These are phyloP conservation scores for Mirounga angustirostris DNA, from an alignment of 2,113 vertebrate genomes.

Conservation along the genomic window DNA sequence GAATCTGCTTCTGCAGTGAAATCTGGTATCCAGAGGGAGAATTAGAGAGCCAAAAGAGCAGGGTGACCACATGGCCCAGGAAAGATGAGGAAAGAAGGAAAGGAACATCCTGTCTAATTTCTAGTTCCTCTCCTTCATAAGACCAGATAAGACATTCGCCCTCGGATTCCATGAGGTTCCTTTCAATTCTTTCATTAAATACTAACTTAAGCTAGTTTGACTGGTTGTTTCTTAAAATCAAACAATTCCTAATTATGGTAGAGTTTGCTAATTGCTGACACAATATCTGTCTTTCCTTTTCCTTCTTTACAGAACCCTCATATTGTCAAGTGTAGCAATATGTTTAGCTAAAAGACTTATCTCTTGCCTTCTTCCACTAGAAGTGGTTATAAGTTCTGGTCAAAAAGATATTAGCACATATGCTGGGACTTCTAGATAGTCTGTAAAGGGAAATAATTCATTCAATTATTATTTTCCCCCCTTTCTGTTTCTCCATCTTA, in stretches of 20 bases:
- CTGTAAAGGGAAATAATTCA: background rate
- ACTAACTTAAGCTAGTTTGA: background rate
- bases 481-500: background rate
- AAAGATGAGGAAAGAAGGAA: background rate
- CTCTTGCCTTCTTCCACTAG: background rate
- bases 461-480: background rate
- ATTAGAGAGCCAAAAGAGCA: background rate
- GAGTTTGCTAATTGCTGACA: background rate
- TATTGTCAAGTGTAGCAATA: background rate
- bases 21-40: background rate
- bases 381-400: background rate
- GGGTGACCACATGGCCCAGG: no score
- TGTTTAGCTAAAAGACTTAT: background rate
- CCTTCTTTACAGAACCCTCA: background rate
- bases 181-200: background rate
- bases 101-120: rapidly evolving
- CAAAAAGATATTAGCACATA: background rate
- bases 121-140: background rate
- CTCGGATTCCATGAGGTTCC: background rate
- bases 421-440: background rate
- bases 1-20: background rate
- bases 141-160: background rate
- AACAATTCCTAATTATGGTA: background rate
- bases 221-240: background rate
- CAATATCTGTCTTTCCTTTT: background rate